Conservation (phyloP, 2,113 vertebrate species). For the Chroicocephalus ridibundus region DNA sequence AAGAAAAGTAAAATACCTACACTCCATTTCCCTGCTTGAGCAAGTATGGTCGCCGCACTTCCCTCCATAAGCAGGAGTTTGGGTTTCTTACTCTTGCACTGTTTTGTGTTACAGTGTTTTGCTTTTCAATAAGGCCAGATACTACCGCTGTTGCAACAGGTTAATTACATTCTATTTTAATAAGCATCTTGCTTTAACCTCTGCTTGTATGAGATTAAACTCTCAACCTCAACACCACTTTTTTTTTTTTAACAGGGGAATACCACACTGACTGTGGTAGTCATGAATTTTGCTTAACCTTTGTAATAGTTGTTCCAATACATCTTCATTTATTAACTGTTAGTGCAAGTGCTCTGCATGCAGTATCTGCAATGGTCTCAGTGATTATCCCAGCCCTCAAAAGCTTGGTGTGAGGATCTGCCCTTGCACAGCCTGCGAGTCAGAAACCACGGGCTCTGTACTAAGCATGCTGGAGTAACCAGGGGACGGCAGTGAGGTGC, state of each 20-base stretch:
- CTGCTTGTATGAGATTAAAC: slow-evolving; percentile 21
- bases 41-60: background rate
- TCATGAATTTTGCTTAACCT: background rate
- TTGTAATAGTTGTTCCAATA: background rate
- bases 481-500: background rate
- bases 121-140: background rate
- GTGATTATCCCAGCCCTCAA: background rate
- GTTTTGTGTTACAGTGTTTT: background rate
- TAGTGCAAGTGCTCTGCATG: background rate
- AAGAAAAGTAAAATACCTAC: background rate
- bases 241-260: background rate
- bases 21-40: background rate
- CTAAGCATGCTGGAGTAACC: background rate
- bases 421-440: background rate
- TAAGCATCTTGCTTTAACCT: slow-evolving; percentile 45
- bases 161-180: slow-evolving; percentile 37
- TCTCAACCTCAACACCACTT: background rate
- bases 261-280: background rate
- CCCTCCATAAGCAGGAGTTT: background rate
- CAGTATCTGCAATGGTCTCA: background rate
- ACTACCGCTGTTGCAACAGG: background rate
- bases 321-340: background rate
- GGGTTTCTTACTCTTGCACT: background rate
- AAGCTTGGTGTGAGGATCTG: background rate
- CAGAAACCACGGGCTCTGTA: background rate